Conservation (phyloP, 2,113 vertebrate genomes). For the Recurvirostra avosetta region DNA sequence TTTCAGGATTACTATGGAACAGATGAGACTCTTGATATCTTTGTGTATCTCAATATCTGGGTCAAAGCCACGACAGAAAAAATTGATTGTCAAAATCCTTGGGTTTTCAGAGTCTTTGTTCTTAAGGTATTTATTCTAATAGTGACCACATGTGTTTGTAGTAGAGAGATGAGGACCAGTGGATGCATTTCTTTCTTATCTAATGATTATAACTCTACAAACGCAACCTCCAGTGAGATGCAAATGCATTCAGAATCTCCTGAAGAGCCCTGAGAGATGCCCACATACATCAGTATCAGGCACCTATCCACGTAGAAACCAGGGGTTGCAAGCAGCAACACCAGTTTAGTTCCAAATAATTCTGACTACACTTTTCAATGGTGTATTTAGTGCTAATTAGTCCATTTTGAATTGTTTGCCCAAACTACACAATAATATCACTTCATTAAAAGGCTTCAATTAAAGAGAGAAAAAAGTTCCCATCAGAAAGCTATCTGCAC, state of each 20-base stretch:
- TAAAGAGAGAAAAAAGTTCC: conserved; percentile 40
- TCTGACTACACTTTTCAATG: not conserved
- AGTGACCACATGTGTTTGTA: not conserved
- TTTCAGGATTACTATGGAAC: not conserved
- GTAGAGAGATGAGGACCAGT: not conserved
- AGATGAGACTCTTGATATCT: not conserved
- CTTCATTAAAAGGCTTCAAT: conserved; percentile 60
- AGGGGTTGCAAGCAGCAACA: not conserved
- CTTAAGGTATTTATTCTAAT: not conserved
- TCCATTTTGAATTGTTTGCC: conserved; percentile 33
- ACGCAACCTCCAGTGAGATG: not conserved
- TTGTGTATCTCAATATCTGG: not conserved
- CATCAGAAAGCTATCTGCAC: conserved; percentile 33
- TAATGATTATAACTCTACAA: not conserved
- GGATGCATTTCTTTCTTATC: not conserved
- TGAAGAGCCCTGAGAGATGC: not conserved
- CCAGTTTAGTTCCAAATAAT: not conserved
- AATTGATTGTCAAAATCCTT: not conserved
- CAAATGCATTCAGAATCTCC: not conserved
- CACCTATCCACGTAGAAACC: not conserved
- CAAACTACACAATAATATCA: not conserved
- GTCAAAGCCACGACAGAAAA: not conserved
- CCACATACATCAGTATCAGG: not conserved
- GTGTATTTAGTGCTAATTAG: conserved; percentile 44
- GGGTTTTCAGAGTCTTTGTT: not conserved